Evolutionary conservation across 2,797 vertebrate species (phyloP).

Genomic region (Sebastes minor): DNA sequence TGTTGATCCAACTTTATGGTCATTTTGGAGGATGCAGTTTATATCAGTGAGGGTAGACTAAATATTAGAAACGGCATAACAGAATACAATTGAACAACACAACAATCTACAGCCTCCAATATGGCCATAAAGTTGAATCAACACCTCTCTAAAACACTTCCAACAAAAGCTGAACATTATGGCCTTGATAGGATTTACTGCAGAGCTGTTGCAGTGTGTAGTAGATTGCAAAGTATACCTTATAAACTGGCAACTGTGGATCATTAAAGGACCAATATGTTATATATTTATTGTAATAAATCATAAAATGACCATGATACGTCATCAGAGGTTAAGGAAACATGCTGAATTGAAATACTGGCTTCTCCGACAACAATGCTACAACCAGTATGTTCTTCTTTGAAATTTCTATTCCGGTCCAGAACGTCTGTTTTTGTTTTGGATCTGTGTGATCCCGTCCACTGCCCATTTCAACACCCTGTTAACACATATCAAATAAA

Average conservation of each 20-base stretch:
- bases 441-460: no score
- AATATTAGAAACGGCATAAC: not conserved
- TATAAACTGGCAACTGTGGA: not conserved
- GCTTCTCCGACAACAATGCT: no score
- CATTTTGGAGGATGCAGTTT: not conserved
- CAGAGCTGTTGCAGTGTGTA: not conserved
- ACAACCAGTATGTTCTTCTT: no score
- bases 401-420: no score
- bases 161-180: not conserved
- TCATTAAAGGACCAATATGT: not conserved
- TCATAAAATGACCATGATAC: no score
- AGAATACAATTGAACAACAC: not conserved
- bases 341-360: no score
- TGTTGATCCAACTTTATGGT: not conserved
- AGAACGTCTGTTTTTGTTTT: no score
- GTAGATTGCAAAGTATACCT: not conserved
- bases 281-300: no score
- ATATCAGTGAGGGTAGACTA: not conserved
- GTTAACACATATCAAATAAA: no score
- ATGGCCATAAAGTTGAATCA: constrained; percentile 11
- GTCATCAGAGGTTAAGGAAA: no score
- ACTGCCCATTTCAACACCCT: no score
- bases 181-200: not conserved
- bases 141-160: not conserved
- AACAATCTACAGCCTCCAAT: not conserved